Conservation (phyloP, 1,140 invertebrate genomes). For the Heliconius congener region DNA sequence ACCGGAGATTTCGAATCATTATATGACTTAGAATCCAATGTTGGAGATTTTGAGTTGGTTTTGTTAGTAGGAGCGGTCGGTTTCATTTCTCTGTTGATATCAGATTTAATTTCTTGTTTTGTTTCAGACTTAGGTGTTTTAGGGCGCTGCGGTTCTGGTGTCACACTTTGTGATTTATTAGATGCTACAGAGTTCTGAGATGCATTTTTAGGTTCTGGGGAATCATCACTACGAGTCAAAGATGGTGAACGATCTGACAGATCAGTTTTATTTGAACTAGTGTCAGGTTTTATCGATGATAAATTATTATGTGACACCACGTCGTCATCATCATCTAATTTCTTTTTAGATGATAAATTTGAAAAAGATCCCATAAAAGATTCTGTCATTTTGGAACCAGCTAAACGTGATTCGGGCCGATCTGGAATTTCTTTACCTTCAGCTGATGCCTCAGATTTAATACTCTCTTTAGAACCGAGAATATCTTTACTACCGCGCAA, state of each 20-base stretch:
- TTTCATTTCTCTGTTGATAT: conserved; percentile 47
- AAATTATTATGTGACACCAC: conserved; percentile 69
- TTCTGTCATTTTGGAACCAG: conserved; percentile 78
- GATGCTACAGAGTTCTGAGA: conserved; percentile 49
- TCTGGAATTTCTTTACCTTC: conserved; percentile 63
- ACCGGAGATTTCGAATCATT: conserved; percentile 57
- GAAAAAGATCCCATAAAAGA: conserved; percentile 75
- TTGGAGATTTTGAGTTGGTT: conserved; percentile 57
- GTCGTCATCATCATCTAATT: conserved; percentile 73
- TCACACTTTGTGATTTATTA: conserved; percentile 58
- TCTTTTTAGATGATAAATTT: conserved; percentile 61
- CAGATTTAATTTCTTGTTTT: conserved; percentile 51
- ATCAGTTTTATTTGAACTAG: conserved; percentile 58
- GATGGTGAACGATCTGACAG: conserved; percentile 77
- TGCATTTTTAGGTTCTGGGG: conserved; percentile 72
- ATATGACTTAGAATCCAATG: conserved; percentile 60
- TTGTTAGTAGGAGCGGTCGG: conserved; percentile 48
- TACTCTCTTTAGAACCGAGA: conserved; percentile 68
- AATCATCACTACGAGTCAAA: conserved; percentile 78
- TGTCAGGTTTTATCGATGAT: conserved; percentile 47
- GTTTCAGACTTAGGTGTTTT: conserved; percentile 70
- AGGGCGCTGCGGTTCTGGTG: conserved; percentile 64
- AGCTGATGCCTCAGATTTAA: conserved; percentile 64
- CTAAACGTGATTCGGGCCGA: conserved; percentile 73
- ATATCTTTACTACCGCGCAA: conserved; percentile 68